Percentiles rank a stretch among this genome's conserved stretches.
phyloP scores from a whole-genome alignment of 2,888 invertebrate genomes.

The Polydrusus tereticollis region DNA sequence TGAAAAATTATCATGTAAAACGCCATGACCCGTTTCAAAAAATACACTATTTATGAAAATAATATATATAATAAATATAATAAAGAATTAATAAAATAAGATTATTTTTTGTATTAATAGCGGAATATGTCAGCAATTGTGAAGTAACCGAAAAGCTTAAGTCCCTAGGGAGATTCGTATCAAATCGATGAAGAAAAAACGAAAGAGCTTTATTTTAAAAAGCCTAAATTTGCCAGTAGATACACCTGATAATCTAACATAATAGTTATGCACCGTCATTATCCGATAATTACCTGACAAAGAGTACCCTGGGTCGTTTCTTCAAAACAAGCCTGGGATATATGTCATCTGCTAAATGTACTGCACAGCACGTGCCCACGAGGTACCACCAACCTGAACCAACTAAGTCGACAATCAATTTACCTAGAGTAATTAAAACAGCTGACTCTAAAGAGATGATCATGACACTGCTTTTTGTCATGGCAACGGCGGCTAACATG shows the following conservation, averaged over 20 bases:
- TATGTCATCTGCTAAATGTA: constrained; percentile 45
- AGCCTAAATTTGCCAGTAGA: neutral
- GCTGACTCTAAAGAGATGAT: constrained; percentile 63
- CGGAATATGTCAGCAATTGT: too few relatives aligned
- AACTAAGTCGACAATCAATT: constrained; percentile 43
- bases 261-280: constrained; percentile 29
- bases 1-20: too few relatives aligned
- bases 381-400: constrained; percentile 29
- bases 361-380: constrained; percentile 42
- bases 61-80: too few relatives aligned
- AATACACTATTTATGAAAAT: too few relatives aligned
- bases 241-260: constrained; percentile 12
- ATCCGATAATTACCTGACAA: constrained; percentile 25
- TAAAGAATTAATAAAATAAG: too few relatives aligned
- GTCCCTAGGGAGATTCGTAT: too few relatives aligned
- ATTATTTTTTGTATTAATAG: too few relatives aligned
- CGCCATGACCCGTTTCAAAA: too few relatives aligned
- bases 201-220: too few relatives aligned
- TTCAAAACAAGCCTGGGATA: constrained; percentile 24
- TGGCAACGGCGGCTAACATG: constrained; percentile 36
- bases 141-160: too few relatives aligned
- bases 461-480: constrained; percentile 61
- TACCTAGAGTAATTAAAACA: constrained; percentile 62
- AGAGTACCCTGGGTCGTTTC: constrained; percentile 13
- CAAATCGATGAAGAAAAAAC: too few relatives aligned